Evolutionary conservation across 1,140 invertebrate species (phyloP), one percentile per base, ranked within the genome.

Genomic region (Ganaspis sp.): DNA sequence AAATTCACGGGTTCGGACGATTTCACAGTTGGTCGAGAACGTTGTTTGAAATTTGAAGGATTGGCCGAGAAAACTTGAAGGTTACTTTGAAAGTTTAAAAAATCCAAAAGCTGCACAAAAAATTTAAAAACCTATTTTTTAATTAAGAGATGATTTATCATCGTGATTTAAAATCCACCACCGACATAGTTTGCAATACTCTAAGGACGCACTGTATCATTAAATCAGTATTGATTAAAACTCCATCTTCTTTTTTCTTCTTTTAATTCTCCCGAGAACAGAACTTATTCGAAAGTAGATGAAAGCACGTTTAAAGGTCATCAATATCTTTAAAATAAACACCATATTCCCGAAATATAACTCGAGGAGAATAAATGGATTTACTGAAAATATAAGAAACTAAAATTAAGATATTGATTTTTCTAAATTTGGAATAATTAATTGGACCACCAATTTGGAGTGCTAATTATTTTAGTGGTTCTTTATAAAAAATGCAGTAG

Each of bases 1-100:
- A 72, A 76, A 76, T 72, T 21, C 26, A 74, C 45, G 9, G 53
- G 23, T 64, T 64, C 23, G 26, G 9, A 3, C 12, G 23, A 64
- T 64, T 64, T 29, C 26, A 58, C 11, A 12, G 11, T 64, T 29
- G 23, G 12, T 26, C 11, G 12, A 34, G 23, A 29, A 64, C 26
- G 5, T 1, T 8, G 29, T 5, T n/a, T 49, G 23, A 29, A 64
- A 15, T 49, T 49, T 49, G 45, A 64, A 64, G 58, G 23, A 64
- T 64, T 15, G 15, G 15, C 12, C 29, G 6, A 29, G 23, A 2
- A 64, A 49, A 29, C 11, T 64, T 64, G 15, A 64, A 64, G 26
- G 23, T 54, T 54, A 23, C 53, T 19, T 54, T 23, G 17, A 9
- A 21, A 53, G 17, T 19, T 38, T 38, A 5, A 38, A 12, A 54